A percentile compares a stretch with the other conserved stretches of the same genome.
phyloP scores from a whole-genome alignment of 2,797 vertebrate genomes.

The Sebastes cheni region DNA sequence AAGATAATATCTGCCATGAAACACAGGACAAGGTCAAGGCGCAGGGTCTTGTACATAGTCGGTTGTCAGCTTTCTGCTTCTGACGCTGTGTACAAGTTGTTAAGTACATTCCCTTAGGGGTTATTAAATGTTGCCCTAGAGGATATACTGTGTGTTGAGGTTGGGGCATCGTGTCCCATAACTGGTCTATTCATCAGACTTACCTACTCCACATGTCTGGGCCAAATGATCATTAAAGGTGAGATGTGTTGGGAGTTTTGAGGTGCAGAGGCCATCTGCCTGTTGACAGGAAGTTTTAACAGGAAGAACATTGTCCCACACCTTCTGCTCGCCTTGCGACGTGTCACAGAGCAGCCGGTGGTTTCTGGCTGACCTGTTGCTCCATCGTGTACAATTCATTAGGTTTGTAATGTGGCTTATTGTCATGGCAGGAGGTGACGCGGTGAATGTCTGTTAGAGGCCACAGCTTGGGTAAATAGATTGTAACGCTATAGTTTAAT shows the following conservation, averaged over 20 bases:
- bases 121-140: neutral
- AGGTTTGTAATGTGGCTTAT: conserved; percentile 9
- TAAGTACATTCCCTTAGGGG: rapidly evolving
- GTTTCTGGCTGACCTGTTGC: conserved; percentile 2
- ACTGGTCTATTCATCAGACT: neutral
- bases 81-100: neutral
- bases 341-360: neutral
- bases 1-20: neutral
- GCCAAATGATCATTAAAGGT: neutral
- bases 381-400: neutral
- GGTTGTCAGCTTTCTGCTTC: neutral
- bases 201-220: neutral
- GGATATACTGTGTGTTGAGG: neutral
- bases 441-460: neutral
- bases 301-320: neutral
- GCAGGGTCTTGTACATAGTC: neutral
- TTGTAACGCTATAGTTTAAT: neutral
- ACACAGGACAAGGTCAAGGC: neutral
- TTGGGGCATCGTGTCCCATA: neutral
- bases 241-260: neutral
- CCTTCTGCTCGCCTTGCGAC: neutral
- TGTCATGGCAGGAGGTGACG: conserved; percentile 14
- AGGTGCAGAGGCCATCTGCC: neutral
- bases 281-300: conserved; percentile 14
- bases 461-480: neutral